phyloP scores from a whole-genome alignment of 1,140 invertebrate genomes.

The Magallana gigas region DNA sequence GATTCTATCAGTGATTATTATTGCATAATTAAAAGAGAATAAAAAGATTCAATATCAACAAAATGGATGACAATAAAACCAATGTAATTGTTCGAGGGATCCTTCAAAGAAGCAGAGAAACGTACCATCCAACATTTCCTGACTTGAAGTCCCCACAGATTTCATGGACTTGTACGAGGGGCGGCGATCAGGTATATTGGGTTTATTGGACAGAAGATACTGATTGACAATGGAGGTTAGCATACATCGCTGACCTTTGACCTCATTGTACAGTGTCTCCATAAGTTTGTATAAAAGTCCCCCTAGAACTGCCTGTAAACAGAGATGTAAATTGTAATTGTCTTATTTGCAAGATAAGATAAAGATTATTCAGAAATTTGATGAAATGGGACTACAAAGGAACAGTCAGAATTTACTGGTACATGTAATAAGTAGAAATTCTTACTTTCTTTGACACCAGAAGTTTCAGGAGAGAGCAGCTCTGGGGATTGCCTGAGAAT shows the following conservation, averaged over 20 bases:
- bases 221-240: conserved; percentile 58
- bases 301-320: conserved; percentile 37
- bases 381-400: too few species aligned
- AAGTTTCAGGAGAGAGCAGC: conserved; percentile 71
- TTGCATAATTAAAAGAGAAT: too few species aligned
- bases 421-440: neutral
- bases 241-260: conserved; percentile 54
- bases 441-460: conserved; percentile 74
- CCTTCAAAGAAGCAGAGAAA: neutral
- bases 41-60: too few species aligned
- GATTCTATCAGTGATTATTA: too few species aligned
- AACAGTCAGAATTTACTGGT: neutral
- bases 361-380: too few species aligned
- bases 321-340: neutral
- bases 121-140: conserved; percentile 11
- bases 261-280: conserved; percentile 43
- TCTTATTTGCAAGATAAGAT: neutral
- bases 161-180: conserved; percentile 2
- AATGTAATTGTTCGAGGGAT: too few species aligned
- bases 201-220: conserved; percentile 48
- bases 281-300: conserved; percentile 47
- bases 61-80: too few species aligned
- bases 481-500: conserved; percentile 58
- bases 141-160: neutral
- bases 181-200: neutral